These are phyloP conservation scores for Drosophila pseudoobscura DNA, from an alignment of 1,140 invertebrate species.

Conservation along the genomic window DNA sequence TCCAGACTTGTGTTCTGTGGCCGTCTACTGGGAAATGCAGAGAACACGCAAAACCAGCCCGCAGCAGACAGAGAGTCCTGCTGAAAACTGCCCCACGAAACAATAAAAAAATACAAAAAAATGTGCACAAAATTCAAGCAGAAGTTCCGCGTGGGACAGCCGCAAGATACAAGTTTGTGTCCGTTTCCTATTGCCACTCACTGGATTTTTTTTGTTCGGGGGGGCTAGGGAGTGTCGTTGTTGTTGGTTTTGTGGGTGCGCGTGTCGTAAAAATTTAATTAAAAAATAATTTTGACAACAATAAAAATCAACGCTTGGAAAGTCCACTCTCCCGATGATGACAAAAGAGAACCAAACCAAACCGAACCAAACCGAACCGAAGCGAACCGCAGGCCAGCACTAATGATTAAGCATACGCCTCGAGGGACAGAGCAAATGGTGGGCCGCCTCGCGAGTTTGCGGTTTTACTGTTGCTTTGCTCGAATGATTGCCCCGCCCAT, in stretches of 20 bases:
- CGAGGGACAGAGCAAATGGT: conserved; percentile 29
- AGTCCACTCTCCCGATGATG: conserved; percentile 11
- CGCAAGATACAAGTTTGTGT: conserved; percentile 39
- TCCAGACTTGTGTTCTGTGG: conserved; percentile 27
- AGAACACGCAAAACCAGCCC: conserved; percentile 60
- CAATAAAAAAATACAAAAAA: not conserved
- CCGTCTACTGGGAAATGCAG: conserved; percentile 55
- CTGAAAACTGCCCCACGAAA: conserved; percentile 3
- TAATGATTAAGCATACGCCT: conserved; percentile 72
- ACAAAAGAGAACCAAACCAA: conserved; percentile 23
- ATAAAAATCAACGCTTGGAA: conserved; percentile 73
- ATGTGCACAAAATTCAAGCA: not conserved
- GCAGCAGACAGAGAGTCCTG: conserved; percentile 36
- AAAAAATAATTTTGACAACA: conserved; percentile 76
- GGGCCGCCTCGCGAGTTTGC: not conserved
- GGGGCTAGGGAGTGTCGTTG: not conserved
- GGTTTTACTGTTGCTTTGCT: conserved; percentile 18
- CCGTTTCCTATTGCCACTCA: conserved; percentile 28
- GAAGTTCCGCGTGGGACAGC: conserved; percentile 34
- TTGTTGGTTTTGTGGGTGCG: conserved; percentile 27
- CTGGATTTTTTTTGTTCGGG: conserved; percentile 12
- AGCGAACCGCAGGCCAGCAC: conserved; percentile 43
- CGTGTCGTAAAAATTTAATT: conserved; percentile 78
- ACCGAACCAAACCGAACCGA: not conserved
- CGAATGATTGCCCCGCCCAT: conserved; percentile 60